A percentile compares a stretch with the other conserved stretches of the same genome.
These are phyloP conservation scores for Octopus bimaculoides DNA, from an alignment of 1,140 invertebrate species.

Conservation along the genomic window DNA sequence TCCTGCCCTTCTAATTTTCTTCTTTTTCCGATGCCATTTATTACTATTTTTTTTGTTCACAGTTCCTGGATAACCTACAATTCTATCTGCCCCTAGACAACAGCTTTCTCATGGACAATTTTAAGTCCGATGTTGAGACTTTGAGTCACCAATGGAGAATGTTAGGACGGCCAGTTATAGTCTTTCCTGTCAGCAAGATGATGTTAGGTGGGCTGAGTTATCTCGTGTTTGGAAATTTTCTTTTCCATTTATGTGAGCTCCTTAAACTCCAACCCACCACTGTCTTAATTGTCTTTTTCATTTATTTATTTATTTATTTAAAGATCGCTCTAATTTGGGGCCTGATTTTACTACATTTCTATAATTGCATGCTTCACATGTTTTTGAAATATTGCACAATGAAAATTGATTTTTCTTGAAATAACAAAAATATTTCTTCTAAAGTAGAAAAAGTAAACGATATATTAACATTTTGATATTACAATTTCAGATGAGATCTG, in stretches of 20 bases:
- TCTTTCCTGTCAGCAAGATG: conserved; percentile 67
- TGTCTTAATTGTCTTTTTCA: neutral
- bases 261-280: too few relatives aligned
- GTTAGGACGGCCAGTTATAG: conserved; percentile 54
- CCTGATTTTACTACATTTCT: too few relatives aligned
- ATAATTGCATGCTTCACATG: too few relatives aligned
- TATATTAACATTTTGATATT: too few relatives aligned
- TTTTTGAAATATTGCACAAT: too few relatives aligned
- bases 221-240: neutral
- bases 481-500: too few relatives aligned
- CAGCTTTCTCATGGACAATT: conserved; percentile 52
- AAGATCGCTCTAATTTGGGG: neutral
- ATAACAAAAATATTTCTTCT: too few relatives aligned
- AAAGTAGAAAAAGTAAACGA: too few relatives aligned
- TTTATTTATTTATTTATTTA: neutral
- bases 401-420: too few relatives aligned
- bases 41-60: conserved; percentile 48
- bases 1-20: neutral
- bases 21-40: neutral
- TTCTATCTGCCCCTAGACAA: conserved; percentile 57
- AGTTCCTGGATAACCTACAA: conserved; percentile 67
- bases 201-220: conserved; percentile 77
- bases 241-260: neutral
- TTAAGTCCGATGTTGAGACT: conserved; percentile 53
- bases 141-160: conserved; percentile 60